Conservation (phyloP, 2,797 vertebrate species). For the Trematomus bernacchii region DNA sequence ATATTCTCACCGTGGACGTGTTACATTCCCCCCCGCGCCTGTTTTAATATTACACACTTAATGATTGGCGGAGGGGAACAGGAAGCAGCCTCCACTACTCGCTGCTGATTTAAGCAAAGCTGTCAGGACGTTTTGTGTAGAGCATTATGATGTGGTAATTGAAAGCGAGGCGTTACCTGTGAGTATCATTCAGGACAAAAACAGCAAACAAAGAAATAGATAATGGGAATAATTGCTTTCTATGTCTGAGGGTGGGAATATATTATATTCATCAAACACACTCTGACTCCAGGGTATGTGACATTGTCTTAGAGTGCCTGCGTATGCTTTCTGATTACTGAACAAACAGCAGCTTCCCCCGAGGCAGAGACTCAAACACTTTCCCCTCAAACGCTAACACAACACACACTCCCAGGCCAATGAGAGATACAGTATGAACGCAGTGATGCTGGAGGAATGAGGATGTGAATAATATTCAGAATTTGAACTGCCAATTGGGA, state of each 20-base stretch:
- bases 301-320: slow-evolving; percentile 22
- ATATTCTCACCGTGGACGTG: slow-evolving; percentile 54
- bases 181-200: slow-evolving; percentile 25
- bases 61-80: slow-evolving; percentile 59
- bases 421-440: slow-evolving; percentile 9
- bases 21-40: slow-evolving; percentile 50
- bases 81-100: slow-evolving; percentile 36
- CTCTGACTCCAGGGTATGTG: slow-evolving; percentile 13
- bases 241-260: background rate
- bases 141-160: slow-evolving; percentile 37
- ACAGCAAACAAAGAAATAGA: slow-evolving; percentile 7
- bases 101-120: slow-evolving; percentile 54
- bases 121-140: slow-evolving; percentile 28
- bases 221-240: slow-evolving; percentile 32
- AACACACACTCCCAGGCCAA: slow-evolving; percentile 20
- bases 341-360: slow-evolving; percentile 28
- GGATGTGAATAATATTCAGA: slow-evolving; percentile 5
- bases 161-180: slow-evolving; percentile 35
- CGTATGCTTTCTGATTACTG: slow-evolving; percentile 43
- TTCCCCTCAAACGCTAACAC: slow-evolving; percentile 9
- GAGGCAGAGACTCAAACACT: slow-evolving; percentile 21
- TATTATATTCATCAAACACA: slow-evolving; percentile 34
- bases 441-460: background rate
- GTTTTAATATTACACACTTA: slow-evolving; percentile 44
- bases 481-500: background rate